Base-by-base conservation (phyloP, 37 sponge, comb jelly and placozoan species). In the Hormiphora californensis region DNA sequence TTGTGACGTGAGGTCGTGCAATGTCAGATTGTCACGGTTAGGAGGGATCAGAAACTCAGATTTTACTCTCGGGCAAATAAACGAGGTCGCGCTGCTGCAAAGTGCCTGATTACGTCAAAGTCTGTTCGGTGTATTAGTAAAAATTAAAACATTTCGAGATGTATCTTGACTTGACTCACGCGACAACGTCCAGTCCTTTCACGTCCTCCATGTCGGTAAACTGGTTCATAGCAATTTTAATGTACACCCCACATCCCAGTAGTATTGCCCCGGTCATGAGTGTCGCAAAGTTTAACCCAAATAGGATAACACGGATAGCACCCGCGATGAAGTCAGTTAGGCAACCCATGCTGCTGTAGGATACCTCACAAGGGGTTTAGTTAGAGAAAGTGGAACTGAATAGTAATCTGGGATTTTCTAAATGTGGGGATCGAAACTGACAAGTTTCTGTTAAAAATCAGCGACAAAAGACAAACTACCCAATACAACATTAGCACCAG, bases 321-420 rank as follows among this genome's bases (percentile, higher is more conserved):
- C 81, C 81, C 21, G 41, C 81, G 17, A 73, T 33, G 2, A 73
- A 7, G 25, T 39, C 81, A n/a, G n/a, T n/a, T 9, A 43, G 81
- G 44, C 43, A 73, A 41, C 81, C 81, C 81, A 73, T 73, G 39
- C 39, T 59, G 62, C n/a, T n/a, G n/a, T n/a, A n/a, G n/a, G n/a
- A n/a, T n/a, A n/a, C n/a, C n/a, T n/a, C n/a, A n/a, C n/a, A n/a
- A n/a, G n/a, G n/a, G n/a, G n/a, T n/a, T n/a, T n/a, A n/a, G n/a
- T n/a, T n/a, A n/a, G n/a, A n/a, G n/a, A n/a, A n/a, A n/a, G n/a
- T n/a, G n/a, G n/a, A n/a, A n/a, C n/a, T n/a, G n/a, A n/a, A n/a
- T n/a, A n/a, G n/a, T n/a, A n/a, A n/a, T n/a, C n/a, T n/a, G n/a
- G n/a, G n/a, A n/a, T n/a, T n/a, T n/a, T n/a, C n/a, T n/a, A n/a